Conservation (phyloP, 2,797 vertebrate genomes). For the Epinephelus awoara region DNA sequence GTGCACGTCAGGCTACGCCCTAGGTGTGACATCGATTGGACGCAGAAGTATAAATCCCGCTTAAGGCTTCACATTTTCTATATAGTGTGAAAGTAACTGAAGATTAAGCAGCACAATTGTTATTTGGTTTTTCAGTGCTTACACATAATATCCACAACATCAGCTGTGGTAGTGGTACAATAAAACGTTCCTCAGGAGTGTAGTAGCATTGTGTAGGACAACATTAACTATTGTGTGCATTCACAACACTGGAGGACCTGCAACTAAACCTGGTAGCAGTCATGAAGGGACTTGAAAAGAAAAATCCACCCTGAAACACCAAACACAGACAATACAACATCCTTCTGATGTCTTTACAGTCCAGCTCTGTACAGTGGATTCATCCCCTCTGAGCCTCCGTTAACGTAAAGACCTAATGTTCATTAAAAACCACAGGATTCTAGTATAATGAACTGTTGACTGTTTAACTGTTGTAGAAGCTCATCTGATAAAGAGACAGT, state of each 20-base stretch:
- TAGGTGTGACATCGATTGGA: too few species aligned
- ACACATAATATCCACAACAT: too few species aligned
- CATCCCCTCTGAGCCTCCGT: neutral
- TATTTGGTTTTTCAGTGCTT: too few species aligned
- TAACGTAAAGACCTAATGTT: neutral
- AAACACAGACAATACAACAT: neutral
- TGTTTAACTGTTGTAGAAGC: constrained; percentile 25
- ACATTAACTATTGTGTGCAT: too few species aligned
- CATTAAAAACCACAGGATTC: constrained; percentile 43
- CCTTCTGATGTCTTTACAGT: neutral
- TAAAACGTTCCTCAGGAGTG: too few species aligned
- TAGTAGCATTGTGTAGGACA: too few species aligned
- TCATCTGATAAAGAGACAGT: constrained; percentile 50
- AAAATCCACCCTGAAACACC: neutral
- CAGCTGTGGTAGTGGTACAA: too few species aligned
- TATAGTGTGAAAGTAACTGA: too few species aligned
- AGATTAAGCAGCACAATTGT: too few species aligned
- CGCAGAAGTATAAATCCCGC: too few species aligned
- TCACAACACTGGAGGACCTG: neutral
- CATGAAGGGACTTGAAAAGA: neutral
- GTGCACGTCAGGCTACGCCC: too few species aligned
- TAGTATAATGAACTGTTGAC: constrained; percentile 23
- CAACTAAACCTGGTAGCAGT: neutral
- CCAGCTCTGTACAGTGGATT: neutral
- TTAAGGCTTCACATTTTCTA: too few species aligned